Conservation (phyloP, 2,888 invertebrate genomes). For the Physocephala rufipes region DNA sequence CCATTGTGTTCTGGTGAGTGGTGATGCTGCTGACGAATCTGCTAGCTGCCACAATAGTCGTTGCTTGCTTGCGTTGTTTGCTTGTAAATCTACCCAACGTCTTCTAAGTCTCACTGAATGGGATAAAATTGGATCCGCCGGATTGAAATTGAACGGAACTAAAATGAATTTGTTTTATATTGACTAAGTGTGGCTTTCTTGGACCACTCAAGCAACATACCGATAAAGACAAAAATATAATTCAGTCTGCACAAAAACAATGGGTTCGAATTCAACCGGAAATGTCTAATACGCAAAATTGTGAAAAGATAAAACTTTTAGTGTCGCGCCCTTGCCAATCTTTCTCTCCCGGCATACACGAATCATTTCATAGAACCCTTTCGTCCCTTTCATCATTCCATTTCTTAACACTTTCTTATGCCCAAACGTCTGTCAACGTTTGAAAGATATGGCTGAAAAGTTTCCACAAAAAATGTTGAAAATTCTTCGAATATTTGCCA, state of each 20-base stretch:
- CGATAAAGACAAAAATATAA: not conserved
- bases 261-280: constrained; percentile 41
- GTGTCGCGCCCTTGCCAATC: not conserved
- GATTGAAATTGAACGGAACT: not conserved
- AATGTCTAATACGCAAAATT: constrained; percentile 39
- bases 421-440: constrained; percentile 4
- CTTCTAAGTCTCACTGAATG: not conserved
- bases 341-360: not conserved
- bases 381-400: not conserved
- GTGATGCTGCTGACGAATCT: constrained; percentile 14
- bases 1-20: constrained; percentile 40
- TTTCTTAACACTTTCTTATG: not conserved
- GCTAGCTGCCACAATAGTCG: constrained; percentile 18
- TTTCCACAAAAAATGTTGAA: constrained; percentile 39
- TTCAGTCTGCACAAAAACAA: constrained; percentile 17
- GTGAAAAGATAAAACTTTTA: constrained; percentile 29
- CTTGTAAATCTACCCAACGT: not conserved
- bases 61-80: constrained; percentile 25
- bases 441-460: constrained; percentile 41
- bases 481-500: constrained; percentile 41
- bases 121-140: not conserved
- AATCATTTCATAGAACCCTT: not conserved
- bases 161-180: constrained; percentile 8
- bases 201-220: constrained; percentile 13
- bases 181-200: constrained; percentile 1